Conservation (phyloP, 2,888 invertebrate genomes). For the Priapulus caudatus region DNA sequence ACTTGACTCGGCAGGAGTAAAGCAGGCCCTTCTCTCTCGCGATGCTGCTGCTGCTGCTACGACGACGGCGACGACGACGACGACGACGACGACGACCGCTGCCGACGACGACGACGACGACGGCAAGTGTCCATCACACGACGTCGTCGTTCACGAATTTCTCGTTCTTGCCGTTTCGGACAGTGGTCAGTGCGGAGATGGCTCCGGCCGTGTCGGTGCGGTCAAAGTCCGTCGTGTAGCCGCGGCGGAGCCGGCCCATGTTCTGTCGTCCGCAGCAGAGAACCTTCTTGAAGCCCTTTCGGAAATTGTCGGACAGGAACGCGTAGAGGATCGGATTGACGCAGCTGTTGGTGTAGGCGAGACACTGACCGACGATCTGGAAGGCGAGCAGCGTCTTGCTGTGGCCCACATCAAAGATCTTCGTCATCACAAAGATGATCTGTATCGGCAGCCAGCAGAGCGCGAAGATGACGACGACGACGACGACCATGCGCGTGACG, state of each 20-base stretch:
- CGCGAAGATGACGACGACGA: constrained; percentile 81
- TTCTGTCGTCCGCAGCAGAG: constrained; percentile 27
- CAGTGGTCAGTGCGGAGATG: neutral
- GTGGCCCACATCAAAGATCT: neutral
- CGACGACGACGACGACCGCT: neutral
- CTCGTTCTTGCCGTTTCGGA: neutral
- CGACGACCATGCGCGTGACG: constrained; percentile 80
- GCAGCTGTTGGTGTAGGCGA: constrained; percentile 84
- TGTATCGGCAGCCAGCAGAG: constrained; percentile 90
- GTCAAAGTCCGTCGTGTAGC: constrained; percentile 16
- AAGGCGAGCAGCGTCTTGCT: constrained; percentile 41
- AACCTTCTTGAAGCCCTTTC: constrained; percentile 60
- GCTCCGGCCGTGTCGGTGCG: constrained; percentile 12
- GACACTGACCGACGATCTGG: constrained; percentile 34
- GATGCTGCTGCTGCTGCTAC: too few species aligned
- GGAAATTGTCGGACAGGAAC: constrained; percentile 83
- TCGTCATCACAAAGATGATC: constrained; percentile 43
- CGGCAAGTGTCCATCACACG: constrained; percentile 11
- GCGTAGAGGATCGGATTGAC: constrained; percentile 89
- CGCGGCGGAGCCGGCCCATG: constrained; percentile 12
- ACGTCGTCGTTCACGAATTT: constrained; percentile 9
- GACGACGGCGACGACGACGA: too few species aligned
- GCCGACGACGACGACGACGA: constrained; percentile 1
- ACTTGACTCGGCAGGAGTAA: too few species aligned
- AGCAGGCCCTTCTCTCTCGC: too few species aligned